Percentiles rank a stretch among this genome's conserved stretches.
Evolutionary conservation across 2,113 vertebrate genomes (phyloP).

Genomic region (Crotalus horridus): DNA sequence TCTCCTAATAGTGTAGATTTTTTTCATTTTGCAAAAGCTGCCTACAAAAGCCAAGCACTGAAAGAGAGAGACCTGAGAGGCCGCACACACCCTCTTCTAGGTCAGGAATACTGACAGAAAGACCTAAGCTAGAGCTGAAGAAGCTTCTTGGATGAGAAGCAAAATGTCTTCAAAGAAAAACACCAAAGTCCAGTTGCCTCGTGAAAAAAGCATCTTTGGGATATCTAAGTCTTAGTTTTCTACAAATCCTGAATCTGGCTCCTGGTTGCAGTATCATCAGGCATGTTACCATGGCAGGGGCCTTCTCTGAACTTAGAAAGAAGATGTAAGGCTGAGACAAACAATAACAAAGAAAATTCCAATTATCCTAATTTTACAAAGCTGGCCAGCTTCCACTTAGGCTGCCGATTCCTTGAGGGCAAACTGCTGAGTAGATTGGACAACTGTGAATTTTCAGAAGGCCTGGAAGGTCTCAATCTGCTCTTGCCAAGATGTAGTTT

Average conservation of each 20-base stretch:
- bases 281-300: not conserved
- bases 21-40: not conserved
- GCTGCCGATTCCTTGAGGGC: not conserved
- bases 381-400: not conserved
- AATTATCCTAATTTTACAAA: not conserved
- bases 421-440: not conserved
- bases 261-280: not conserved
- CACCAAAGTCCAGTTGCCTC: no score
- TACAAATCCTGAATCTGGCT: not conserved
- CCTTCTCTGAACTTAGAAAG: not conserved
- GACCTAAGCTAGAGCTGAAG: not conserved
- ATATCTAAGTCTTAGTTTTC: no score
- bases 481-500: not conserved
- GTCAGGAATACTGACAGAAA: not conserved
- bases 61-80: not conserved
- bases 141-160: no score
- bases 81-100: not conserved
- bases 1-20: not conserved
- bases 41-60: not conserved
- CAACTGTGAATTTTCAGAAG: slow-evolving; percentile 7
- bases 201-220: no score
- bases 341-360: not conserved
- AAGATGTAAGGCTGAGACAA: no score
- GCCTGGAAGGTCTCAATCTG: slow-evolving; percentile 11
- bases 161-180: no score